Conservation (phyloP, 2,113 vertebrate genomes). For the Axis porcinus region DNA sequence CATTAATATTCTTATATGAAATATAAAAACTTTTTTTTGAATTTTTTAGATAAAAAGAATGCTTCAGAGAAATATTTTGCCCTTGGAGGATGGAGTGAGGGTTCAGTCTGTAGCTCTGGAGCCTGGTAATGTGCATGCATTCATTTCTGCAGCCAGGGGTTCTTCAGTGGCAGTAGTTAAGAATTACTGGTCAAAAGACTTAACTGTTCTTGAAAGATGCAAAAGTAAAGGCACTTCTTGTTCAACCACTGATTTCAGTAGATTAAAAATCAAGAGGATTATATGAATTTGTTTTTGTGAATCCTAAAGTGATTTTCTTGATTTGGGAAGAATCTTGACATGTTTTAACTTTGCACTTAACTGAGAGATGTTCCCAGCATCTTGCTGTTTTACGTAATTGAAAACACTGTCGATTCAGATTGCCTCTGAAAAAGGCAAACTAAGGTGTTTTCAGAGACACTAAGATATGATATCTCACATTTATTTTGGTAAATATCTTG, state of each 20-base stretch:
- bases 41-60: not conserved
- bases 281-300: not conserved
- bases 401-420: not conserved
- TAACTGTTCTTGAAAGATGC: not conserved
- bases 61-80: not conserved
- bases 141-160: not conserved
- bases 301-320: conserved; percentile 36
- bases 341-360: conserved; percentile 45
- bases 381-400: conserved; percentile 31
- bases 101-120: not conserved
- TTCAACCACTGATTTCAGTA: not conserved
- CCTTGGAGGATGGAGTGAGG: not conserved
- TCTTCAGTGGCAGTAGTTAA: not conserved
- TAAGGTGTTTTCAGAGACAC: conserved; percentile 24
- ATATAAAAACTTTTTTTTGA: not conserved
- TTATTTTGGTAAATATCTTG: conserved; percentile 38
- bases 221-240: not conserved
- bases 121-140: not conserved
- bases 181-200: not conserved
- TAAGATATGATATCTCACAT: conserved; percentile 13
- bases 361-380: conserved; percentile 22
- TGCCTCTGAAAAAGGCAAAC: conserved; percentile 42
- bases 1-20: not conserved
- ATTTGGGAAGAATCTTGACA: conserved; percentile 22
- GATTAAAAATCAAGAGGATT: conserved; percentile 32